phyloP scores from a whole-genome alignment of 2,113 vertebrate genomes.

The Gobius niger region DNA sequence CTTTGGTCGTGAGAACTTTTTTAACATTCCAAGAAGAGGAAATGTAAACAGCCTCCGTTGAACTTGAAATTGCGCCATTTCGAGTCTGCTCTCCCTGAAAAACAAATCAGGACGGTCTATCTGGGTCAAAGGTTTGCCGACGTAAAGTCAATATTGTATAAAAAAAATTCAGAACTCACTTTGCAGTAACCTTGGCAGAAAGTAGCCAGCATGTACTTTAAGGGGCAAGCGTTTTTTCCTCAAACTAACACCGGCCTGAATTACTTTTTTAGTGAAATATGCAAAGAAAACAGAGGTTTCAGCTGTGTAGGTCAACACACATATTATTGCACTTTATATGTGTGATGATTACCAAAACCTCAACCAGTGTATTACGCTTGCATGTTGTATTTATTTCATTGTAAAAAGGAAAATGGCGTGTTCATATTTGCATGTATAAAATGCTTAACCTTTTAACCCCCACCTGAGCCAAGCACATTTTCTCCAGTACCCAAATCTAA shows the following conservation, averaged over 20 bases:
- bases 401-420: too few species aligned
- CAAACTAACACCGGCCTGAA: neutral
- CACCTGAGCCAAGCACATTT: too few species aligned
- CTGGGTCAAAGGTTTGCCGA: constrained; percentile 47
- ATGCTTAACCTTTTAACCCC: too few species aligned
- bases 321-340: too few species aligned
- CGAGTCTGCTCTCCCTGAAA: constrained; percentile 25
- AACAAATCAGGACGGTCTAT: constrained; percentile 35
- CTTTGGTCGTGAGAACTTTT: constrained; percentile 21
- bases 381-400: too few species aligned
- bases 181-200: neutral
- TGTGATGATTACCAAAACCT: too few species aligned
- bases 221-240: neutral
- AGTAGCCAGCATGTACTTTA: neutral
- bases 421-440: too few species aligned
- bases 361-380: too few species aligned
- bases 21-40: constrained; percentile 16
- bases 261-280: too few species aligned
- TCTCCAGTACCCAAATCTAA: too few species aligned
- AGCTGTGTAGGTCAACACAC: too few species aligned
- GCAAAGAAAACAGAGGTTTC: too few species aligned
- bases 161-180: constrained; percentile 23
- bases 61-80: constrained; percentile 33
- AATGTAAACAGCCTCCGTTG: constrained; percentile 44
- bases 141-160: constrained; percentile 50